A percentile compares a stretch with the other conserved stretches of the same genome.
Conservation (phyloP, 2,797 vertebrate species). For the Parotocinclus haroldoi region DNA sequence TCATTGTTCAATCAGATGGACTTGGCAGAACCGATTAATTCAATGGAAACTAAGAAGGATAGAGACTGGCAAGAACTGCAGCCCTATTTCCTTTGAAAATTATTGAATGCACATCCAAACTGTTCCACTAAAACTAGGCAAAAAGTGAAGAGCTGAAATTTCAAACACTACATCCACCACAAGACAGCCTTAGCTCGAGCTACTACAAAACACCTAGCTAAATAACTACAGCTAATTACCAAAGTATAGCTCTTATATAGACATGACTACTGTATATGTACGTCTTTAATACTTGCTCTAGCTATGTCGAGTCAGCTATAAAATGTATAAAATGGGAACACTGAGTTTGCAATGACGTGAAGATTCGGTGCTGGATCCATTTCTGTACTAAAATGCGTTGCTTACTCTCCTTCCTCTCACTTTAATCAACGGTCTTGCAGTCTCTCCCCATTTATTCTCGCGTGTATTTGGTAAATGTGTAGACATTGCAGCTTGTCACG, state of each 20-base stretch:
- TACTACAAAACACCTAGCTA: conserved; percentile 22
- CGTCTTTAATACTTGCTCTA: conserved; percentile 27
- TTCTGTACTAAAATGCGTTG: not conserved
- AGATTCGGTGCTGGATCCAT: not conserved
- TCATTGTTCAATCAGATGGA: not conserved
- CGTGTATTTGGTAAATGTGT: conserved; percentile 67
- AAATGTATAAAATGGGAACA: conserved; percentile 44
- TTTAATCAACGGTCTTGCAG: conserved; percentile 48
- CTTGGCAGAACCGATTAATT: not conserved
- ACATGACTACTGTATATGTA: conserved; percentile 24
- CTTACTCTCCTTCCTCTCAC: not conserved
- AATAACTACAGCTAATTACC: conserved; percentile 10
- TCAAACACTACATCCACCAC: conserved; percentile 39
- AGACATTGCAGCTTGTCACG: conserved; percentile 69
- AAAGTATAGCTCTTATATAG: conserved; percentile 28
- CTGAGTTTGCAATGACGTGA: conserved; percentile 13
- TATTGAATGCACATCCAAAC: not conserved
- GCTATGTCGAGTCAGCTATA: conserved; percentile 33
- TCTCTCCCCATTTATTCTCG: conserved; percentile 46
- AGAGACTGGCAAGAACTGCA: not conserved
- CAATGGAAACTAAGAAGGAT: not conserved
- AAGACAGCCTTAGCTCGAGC: conserved; percentile 56
- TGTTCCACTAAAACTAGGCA: not conserved
- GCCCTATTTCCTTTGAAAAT: not conserved
- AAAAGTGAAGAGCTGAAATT: not conserved